Base-by-base conservation (phyloP, 2,113 vertebrate genomes). In the Dromaius novaehollandiae region DNA sequence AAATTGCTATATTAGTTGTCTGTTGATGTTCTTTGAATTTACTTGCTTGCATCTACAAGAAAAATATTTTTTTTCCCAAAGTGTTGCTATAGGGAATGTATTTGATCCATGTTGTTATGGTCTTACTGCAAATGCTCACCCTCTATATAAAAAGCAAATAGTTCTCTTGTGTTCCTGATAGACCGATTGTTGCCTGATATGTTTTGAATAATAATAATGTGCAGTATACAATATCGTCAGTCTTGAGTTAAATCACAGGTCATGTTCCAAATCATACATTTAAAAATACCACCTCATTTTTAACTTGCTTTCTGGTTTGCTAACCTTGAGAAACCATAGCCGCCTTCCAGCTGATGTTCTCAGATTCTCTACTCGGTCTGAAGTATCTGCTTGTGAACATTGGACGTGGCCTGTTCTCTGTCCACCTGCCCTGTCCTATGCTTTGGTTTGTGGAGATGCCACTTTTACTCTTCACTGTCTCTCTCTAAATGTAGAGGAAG, bases 1-100 rank as follows among this genome's bases (percentile, higher is more conserved):
- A n/a, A 53, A 32, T 48, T 75, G 42, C 56, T 50, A 0, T 68
- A 14, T 14, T 42, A 32, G 12, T 61, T 82, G 30, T 24, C 42
- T 86, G 0, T 32, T 84, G 53, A 8, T 10, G 3, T 32, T 51
- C 76, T 18, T 6, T 1, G 7, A 44, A 74, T 44, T 10, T 25
- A 51, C 5, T 40, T 88, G 25, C 34, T 92, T 82, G 18, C 3
- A 1, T 69, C 64, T 81, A 21, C 69, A 86, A 70, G 38, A 50
- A 92, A 86, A 86, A 30, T 5, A 56, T 2, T 2, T 38, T 53
- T 46, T 55, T 73, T 53, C 36, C 74, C 42, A 58, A 28, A 70
- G 13, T 26, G 44, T 16, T 58, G 40, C 38, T 51, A 9, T 42
- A 24, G 13, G 6, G 25, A 60, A 53, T 24, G n/a, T 55, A 18